Conservation (phyloP, 1,140 invertebrate species). For the Ceratina japonica region DNA sequence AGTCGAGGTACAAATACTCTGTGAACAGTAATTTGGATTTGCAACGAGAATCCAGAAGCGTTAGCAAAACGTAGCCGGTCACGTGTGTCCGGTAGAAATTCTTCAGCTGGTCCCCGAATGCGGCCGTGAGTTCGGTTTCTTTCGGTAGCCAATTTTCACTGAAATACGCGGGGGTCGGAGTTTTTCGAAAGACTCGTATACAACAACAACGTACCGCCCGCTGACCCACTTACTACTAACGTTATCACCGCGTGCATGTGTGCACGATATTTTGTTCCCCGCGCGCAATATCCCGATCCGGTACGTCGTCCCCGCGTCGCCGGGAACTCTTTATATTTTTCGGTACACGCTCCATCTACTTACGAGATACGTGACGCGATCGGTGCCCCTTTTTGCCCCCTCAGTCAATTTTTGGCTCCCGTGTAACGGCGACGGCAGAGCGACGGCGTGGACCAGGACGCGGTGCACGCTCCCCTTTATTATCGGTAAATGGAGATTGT, state of each 20-base stretch:
- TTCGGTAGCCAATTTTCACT: not conserved
- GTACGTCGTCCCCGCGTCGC: no score
- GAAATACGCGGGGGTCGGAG: not conserved
- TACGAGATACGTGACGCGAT: constrained; percentile 32
- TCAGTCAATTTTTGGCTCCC: not conserved
- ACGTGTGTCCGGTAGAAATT: no score
- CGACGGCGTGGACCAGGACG: not conserved
- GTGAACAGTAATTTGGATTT: no score
- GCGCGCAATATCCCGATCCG: not conserved
- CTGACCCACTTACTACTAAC: constrained; percentile 26
- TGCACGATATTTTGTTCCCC: constrained; percentile 5
- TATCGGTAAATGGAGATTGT: constrained; percentile 24
- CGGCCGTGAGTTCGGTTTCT: not conserved
- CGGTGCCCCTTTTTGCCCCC: constrained; percentile 18
- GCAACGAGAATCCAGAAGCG: no score
- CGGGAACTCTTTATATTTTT: not conserved
- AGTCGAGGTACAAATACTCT: no score
- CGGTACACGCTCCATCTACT: not conserved
- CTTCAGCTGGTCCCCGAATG: no score
- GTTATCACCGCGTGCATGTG: not conserved
- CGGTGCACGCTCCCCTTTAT: not conserved
- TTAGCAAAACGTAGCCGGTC: no score
- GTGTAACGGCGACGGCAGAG: not conserved
- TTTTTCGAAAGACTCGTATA: not conserved
- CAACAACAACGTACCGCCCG: not conserved